phyloP scores from a whole-genome alignment of 2,113 vertebrate species.

The Lagopus leucura region DNA sequence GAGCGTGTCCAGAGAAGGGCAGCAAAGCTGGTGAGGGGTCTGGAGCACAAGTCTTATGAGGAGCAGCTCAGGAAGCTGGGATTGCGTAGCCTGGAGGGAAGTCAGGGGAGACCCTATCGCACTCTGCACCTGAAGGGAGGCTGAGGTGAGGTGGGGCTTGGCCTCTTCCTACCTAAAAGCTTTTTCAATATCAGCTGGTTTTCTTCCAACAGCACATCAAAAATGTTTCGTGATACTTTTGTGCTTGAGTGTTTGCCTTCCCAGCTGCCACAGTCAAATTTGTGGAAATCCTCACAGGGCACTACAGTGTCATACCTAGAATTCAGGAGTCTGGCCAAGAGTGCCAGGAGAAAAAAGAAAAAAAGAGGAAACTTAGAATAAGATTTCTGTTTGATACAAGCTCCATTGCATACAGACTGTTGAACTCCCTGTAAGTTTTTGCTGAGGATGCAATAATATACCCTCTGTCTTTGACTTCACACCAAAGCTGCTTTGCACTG shows the following conservation, averaged over 20 bases:
- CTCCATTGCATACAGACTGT: background rate
- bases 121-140: too few relatives aligned
- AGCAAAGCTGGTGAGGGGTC: too few relatives aligned
- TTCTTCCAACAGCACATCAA: slow-evolving; percentile 71
- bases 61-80: too few relatives aligned
- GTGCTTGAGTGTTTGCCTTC: background rate
- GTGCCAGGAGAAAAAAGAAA: background rate
- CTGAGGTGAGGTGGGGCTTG: too few relatives aligned
- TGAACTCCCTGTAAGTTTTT: background rate
- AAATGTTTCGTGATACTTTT: slow-evolving; percentile 32
- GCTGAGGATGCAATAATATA: background rate
- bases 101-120: too few relatives aligned
- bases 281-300: slow-evolving; percentile 80
- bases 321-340: slow-evolving; percentile 51
- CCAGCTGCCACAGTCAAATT: slow-evolving; percentile 72
- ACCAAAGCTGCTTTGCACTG: background rate
- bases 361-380: background rate
- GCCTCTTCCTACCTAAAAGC: slow-evolving; percentile 73
- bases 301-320: slow-evolving; percentile 65
- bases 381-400: slow-evolving; percentile 57
- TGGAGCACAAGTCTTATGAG: too few relatives aligned
- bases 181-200: slow-evolving; percentile 71
- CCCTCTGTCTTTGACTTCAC: background rate
- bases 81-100: too few relatives aligned
- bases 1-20: too few relatives aligned